Evolutionary conservation across 2,888 invertebrate genomes (phyloP).

Genomic region (Cerastis leucographa): DNA sequence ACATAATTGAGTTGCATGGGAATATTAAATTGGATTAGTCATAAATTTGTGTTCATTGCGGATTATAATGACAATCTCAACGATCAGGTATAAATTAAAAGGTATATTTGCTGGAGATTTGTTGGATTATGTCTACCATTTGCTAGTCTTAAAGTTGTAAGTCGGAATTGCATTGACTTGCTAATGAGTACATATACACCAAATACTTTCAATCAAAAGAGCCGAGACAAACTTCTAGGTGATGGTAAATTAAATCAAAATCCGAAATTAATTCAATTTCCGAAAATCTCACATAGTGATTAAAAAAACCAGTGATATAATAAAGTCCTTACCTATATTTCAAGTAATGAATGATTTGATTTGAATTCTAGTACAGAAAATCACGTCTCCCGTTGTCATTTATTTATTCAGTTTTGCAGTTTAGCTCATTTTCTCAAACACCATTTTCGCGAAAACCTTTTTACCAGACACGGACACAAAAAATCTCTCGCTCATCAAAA

Average conservation of each 20-base stretch:
- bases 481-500: conserved; percentile 69
- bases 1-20: conserved; percentile 54
- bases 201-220: background rate
- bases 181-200: background rate
- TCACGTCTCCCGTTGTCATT: background rate
- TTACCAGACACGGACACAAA: conserved; percentile 32
- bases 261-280: background rate
- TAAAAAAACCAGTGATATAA: background rate
- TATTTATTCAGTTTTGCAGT: background rate
- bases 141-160: background rate
- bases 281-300: background rate
- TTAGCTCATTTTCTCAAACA: conserved; percentile 16
- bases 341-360: too few species aligned
- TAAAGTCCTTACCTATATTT: background rate
- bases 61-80: conserved; percentile 13
- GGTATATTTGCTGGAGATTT: background rate
- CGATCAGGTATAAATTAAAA: background rate
- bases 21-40: conserved; percentile 54
- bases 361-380: background rate
- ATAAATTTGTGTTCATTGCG: conserved; percentile 29
- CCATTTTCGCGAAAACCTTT: conserved; percentile 47
- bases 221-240: background rate
- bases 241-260: too few species aligned
- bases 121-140: background rate
- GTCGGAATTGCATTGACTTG: background rate